These are phyloP conservation scores for Drosophila oshimai DNA, from an alignment of 1,140 invertebrate species.

Conservation along the genomic window DNA sequence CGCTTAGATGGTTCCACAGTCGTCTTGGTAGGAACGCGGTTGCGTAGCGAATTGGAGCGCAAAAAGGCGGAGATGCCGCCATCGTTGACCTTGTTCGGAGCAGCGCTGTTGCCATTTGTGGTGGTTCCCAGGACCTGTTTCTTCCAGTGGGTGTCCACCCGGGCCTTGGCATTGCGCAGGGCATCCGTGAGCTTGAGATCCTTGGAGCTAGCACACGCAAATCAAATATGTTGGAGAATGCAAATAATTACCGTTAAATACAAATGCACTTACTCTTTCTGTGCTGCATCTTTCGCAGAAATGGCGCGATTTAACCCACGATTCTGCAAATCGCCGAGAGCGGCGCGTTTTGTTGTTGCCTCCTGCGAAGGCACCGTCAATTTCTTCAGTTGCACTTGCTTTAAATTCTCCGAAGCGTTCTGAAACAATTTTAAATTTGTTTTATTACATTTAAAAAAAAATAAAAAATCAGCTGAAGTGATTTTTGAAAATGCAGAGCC, in stretches of 20 bases:
- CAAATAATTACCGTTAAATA: neutral
- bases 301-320: slow-evolving; percentile 54
- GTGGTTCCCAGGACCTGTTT: slow-evolving; percentile 47
- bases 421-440: too few species aligned
- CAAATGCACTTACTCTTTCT: slow-evolving; percentile 67
- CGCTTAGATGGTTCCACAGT: slow-evolving; percentile 40
- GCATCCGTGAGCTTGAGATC: slow-evolving; percentile 63
- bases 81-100: neutral
- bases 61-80: slow-evolving; percentile 25
- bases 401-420: slow-evolving; percentile 69
- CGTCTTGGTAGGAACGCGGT: slow-evolving; percentile 19
- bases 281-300: slow-evolving; percentile 56
- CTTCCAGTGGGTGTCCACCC: slow-evolving; percentile 81
- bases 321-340: slow-evolving; percentile 78
- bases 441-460: too few species aligned
- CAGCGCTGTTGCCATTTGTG: slow-evolving; percentile 24
- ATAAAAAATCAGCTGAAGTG: too few species aligned
- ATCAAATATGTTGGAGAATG: neutral
- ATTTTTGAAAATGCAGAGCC: too few species aligned
- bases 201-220: slow-evolving; percentile 38
- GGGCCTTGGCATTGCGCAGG: slow-evolving; percentile 62
- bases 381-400: slow-evolving; percentile 71
- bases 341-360: slow-evolving; percentile 72
- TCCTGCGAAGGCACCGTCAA: slow-evolving; percentile 60
- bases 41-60: slow-evolving; percentile 70